Conservation (phyloP, 2,113 vertebrate species). For the Garra rufa region DNA sequence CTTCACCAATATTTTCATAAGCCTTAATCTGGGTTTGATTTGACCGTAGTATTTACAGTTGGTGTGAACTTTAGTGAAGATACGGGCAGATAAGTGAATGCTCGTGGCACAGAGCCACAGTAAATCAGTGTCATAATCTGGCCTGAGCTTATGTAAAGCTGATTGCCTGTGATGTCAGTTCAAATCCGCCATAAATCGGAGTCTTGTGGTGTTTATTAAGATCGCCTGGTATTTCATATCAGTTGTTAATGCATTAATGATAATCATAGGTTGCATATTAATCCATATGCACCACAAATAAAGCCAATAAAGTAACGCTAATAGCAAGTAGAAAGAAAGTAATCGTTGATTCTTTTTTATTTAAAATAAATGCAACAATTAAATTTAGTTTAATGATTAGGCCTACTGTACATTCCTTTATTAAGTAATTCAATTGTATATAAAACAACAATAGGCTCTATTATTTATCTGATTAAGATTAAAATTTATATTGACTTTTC, state of each 20-base stretch:
- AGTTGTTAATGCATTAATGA: background rate
- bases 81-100: conserved; percentile 8
- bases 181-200: background rate
- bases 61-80: background rate
- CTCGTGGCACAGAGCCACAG: conserved; percentile 5
- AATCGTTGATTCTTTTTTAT: background rate
- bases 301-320: background rate
- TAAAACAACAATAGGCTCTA: background rate
- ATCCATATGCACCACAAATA: background rate
- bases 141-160: conserved; percentile 21
- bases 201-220: background rate
- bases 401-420: no score
- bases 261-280: background rate
- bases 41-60: background rate
- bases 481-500: no score
- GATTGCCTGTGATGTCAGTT: conserved; percentile 58
- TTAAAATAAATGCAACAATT: background rate
- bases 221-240: background rate
- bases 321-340: background rate
- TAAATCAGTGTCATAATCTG: conserved; percentile 36
- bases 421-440: no score
- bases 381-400: no score
- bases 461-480: no score
- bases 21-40: background rate
- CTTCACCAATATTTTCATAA: background rate